phyloP scores from a whole-genome alignment of 1,140 invertebrate genomes.

The Drosophila sulfurigaster region DNA sequence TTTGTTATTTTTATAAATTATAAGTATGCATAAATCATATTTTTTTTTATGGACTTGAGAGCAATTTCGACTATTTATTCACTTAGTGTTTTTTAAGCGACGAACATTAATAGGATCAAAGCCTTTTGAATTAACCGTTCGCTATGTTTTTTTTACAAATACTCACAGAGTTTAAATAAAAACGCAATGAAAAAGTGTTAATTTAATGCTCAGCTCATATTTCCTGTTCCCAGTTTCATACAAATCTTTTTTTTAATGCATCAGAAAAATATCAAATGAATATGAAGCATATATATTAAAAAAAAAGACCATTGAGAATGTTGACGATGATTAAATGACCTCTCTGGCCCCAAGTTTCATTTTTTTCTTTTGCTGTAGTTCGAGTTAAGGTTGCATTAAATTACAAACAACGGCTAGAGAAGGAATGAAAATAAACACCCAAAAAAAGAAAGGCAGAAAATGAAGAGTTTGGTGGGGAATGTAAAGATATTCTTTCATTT shows the following conservation, averaged over 20 bases:
- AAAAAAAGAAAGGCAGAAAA: background rate
- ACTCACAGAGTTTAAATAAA: background rate
- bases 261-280: conserved; percentile 2
- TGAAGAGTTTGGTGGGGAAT: background rate
- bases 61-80: background rate
- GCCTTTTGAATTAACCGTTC: conserved; percentile 1
- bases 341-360: background rate
- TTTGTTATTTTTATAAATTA: too few species aligned
- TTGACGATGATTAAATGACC: conserved; percentile 32
- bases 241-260: background rate
- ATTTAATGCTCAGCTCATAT: conserved; percentile 12
- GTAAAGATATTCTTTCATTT: conserved; percentile 23
- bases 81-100: background rate
- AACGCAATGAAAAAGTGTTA: conserved; percentile 7
- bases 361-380: background rate
- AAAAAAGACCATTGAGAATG: conserved; percentile 4
- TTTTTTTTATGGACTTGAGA: background rate
- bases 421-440: conserved; percentile 9
- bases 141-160: background rate
- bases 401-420: conserved; percentile 7
- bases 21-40: background rate
- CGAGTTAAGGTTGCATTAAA: conserved; percentile 24
- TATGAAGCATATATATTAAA: background rate
- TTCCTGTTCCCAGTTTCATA: background rate
- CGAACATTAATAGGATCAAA: background rate